Evolutionary conservation across 2,113 vertebrate genomes (phyloP).

Genomic region (Regulus satrapa): DNA sequence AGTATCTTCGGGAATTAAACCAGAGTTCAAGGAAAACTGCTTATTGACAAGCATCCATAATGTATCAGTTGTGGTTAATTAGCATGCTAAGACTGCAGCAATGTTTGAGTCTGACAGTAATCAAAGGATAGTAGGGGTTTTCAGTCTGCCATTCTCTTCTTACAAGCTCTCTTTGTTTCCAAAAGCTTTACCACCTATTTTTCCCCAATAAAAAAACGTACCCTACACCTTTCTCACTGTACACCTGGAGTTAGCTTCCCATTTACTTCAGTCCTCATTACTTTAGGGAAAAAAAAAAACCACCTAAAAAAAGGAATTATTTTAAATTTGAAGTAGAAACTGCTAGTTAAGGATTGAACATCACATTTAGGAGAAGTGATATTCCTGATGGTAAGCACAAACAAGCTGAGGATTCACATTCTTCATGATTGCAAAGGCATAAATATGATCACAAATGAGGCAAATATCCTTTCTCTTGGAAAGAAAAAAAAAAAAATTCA

Average conservation of each 20-base stretch:
- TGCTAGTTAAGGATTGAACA: background rate
- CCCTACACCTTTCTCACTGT: background rate
- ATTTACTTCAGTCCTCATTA: background rate
- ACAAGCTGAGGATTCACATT: background rate
- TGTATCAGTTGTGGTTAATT: background rate
- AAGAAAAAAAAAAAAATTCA: background rate
- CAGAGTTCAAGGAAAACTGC: background rate
- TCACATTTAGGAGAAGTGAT: background rate
- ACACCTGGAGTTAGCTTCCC: background rate
- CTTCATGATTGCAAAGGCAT: background rate
- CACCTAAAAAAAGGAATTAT: background rate
- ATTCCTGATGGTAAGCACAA: background rate
- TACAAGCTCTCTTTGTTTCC: background rate
- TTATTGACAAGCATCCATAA: background rate
- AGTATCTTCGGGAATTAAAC: background rate
- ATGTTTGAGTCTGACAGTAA: background rate
- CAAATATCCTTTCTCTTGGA: background rate
- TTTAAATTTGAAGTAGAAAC: background rate
- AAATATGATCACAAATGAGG: background rate
- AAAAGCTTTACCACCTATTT: background rate
- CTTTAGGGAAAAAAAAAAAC: background rate
- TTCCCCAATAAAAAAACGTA: background rate
- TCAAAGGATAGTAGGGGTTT: background rate
- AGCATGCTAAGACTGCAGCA: background rate
- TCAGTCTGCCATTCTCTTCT: background rate